phyloP scores from a whole-genome alignment of 92 coral and sea anemone genomes.

The Epizoanthus illoricatus region DNA sequence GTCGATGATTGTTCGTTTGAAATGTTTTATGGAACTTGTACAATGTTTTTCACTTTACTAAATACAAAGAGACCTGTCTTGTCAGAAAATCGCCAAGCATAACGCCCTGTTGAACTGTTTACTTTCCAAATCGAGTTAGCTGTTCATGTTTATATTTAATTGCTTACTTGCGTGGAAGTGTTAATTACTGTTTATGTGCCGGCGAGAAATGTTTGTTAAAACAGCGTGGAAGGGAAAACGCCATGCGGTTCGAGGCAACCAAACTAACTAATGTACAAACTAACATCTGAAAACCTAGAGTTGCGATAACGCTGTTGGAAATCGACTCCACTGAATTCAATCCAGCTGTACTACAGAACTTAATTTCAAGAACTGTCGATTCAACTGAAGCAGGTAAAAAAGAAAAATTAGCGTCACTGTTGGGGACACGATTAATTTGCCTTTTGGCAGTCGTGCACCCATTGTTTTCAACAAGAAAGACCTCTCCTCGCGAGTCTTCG shows the following conservation, averaged over 20 bases:
- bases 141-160: constrained; percentile 31
- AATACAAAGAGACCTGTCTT: constrained; percentile 13
- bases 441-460: constrained; percentile 1
- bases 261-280: background rate
- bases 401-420: constrained; percentile 5
- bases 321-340: background rate
- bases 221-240: constrained; percentile 30
- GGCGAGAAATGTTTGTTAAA: constrained; percentile 41
- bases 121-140: constrained; percentile 31
- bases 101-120: constrained; percentile 29
- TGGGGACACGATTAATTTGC: constrained; percentile 2
- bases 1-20: background rate
- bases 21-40: background rate
- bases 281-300: background rate
- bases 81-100: constrained; percentile 12
- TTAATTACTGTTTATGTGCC: constrained; percentile 43
- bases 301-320: background rate
- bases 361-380: constrained; percentile 21
- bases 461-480: background rate
- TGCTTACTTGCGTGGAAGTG: constrained; percentile 32
- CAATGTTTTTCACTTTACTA: constrained; percentile 1
- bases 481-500: background rate
- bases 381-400: constrained; percentile 23
- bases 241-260: constrained; percentile 19
- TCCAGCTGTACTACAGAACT: background rate